These are phyloP conservation scores for Bambusicola thoracicus DNA, from an alignment of 2,113 vertebrate species.

Conservation along the genomic window DNA sequence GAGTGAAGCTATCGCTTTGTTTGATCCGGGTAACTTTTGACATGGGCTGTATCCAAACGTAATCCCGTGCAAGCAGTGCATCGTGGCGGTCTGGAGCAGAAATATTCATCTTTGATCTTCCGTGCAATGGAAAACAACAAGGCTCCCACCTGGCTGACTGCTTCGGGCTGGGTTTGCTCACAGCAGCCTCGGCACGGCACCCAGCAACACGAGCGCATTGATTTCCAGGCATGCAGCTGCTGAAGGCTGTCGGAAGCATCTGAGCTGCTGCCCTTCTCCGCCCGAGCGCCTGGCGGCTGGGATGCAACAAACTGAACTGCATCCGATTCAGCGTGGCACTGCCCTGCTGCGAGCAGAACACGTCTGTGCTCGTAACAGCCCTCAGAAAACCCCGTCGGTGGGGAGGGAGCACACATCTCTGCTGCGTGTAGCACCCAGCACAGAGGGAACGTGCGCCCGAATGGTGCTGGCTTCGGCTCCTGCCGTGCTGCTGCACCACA, in stretches of 20 bases:
- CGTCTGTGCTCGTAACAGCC: not conserved
- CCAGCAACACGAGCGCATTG: not conserved
- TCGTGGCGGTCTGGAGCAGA: not conserved
- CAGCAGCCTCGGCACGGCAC: not conserved
- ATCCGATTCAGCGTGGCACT: not conserved
- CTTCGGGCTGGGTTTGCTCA: not conserved
- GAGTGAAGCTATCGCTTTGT: not conserved
- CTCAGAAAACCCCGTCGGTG: not conserved
- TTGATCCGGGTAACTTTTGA: not conserved
- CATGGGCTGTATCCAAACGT: not conserved
- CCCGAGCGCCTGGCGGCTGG: not conserved
- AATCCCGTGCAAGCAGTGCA: not conserved
- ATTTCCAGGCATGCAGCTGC: not conserved
- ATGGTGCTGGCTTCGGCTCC: not conserved
- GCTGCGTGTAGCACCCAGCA: not conserved
- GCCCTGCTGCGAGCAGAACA: not conserved
- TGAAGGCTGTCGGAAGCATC: not conserved
- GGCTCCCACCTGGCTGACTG: not conserved
- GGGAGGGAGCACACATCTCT: rapidly evolving
- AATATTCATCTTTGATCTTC: not conserved
- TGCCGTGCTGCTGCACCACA: not conserved
- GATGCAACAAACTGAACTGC: not conserved
- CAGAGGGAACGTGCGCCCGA: rapidly evolving
- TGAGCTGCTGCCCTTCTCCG: not conserved
- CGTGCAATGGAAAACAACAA: not conserved